Percentiles rank a stretch among this genome's conserved stretches.
These are phyloP conservation scores for Maniola hyperantus DNA, from an alignment of 2,888 invertebrate genomes.

Conservation along the genomic window DNA sequence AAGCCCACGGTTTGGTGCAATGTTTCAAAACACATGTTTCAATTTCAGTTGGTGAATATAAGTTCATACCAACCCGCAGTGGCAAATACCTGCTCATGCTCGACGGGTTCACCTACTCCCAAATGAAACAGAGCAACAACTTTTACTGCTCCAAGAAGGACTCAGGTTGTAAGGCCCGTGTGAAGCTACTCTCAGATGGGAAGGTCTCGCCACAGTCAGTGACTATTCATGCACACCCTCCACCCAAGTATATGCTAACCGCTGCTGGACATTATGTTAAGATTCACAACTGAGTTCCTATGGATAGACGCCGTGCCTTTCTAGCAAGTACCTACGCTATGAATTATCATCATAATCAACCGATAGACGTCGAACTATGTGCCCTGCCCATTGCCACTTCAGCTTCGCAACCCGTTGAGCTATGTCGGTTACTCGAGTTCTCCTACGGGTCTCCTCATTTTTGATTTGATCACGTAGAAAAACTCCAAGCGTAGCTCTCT, in stretches of 20 bases:
- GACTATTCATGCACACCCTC: slow-evolving; percentile 35
- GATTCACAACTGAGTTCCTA: slow-evolving; percentile 27
- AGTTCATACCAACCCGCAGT: slow-evolving; percentile 42
- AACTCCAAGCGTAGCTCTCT: too few relatives aligned
- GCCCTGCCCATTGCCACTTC: too few relatives aligned
- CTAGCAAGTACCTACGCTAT: neutral
- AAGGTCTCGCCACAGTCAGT: slow-evolving; percentile 26
- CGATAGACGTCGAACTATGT: too few relatives aligned
- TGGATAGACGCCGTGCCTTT: neutral
- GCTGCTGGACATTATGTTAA: slow-evolving; percentile 35
- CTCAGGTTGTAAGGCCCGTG: slow-evolving; percentile 48
- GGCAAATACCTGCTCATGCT: slow-evolving; percentile 49
- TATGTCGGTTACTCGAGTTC: too few relatives aligned
- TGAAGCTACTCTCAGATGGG: slow-evolving; percentile 39
- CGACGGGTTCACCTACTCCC: slow-evolving; percentile 49
- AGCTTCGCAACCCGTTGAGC: too few relatives aligned
- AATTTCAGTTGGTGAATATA: slow-evolving; percentile 37
- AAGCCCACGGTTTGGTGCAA: too few relatives aligned
- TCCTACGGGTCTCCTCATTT: too few relatives aligned
- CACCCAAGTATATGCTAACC: slow-evolving; percentile 39
- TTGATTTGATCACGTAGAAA: too few relatives aligned
- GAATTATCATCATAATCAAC: too few relatives aligned
- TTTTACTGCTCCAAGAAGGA: slow-evolving; percentile 44
- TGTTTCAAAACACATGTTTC: neutral
- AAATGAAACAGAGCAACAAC: slow-evolving; percentile 40